These are phyloP conservation scores for Leptogaster cylindrica DNA, from an alignment of 2,888 invertebrate genomes.

Conservation along the genomic window DNA sequence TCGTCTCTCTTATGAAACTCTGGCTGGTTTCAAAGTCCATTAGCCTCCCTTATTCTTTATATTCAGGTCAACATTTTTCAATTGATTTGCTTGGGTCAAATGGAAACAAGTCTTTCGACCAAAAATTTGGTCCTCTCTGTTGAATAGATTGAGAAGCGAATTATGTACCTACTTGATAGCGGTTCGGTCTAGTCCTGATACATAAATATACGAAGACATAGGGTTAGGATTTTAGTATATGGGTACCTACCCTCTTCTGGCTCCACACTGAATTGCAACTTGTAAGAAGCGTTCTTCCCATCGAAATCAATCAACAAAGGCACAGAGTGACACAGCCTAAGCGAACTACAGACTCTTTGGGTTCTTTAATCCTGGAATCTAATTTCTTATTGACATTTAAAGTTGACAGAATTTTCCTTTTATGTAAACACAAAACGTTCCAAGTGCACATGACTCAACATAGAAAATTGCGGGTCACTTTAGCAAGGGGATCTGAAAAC, in stretches of 20 bases:
- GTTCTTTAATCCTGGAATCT: conserved; percentile 46
- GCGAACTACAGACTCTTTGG: conserved; percentile 14
- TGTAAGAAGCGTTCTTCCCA: conserved; percentile 1
- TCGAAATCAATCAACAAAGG: conserved; percentile 36
- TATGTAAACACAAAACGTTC: conserved; percentile 43
- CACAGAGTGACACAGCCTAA: not conserved
- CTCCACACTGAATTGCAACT: not conserved
- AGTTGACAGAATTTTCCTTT: conserved; percentile 46
- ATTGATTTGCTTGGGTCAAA: conserved; percentile 45
- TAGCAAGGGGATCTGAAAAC: conserved; percentile 23
- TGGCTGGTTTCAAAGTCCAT: not conserved
- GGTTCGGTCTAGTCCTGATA: conserved; percentile 38
- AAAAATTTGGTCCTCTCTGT: conserved; percentile 43
- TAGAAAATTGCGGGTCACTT: conserved; percentile 39
- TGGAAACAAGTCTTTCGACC: conserved; percentile 44
- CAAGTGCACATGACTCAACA: conserved; percentile 20
- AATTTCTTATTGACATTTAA: conserved; percentile 47
- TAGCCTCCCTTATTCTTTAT: conserved; percentile 25
- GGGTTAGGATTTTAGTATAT: conserved; percentile 9
- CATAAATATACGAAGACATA: conserved; percentile 21
- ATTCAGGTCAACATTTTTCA: conserved; percentile 44
- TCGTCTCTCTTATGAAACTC: conserved; percentile 3
- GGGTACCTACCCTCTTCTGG: not conserved
- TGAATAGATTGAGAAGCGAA: conserved; percentile 39
- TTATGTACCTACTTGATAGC: conserved; percentile 43